Evolutionary conservation across 2,888 invertebrate genomes (phyloP).

Genomic region (Agrochola lota): DNA sequence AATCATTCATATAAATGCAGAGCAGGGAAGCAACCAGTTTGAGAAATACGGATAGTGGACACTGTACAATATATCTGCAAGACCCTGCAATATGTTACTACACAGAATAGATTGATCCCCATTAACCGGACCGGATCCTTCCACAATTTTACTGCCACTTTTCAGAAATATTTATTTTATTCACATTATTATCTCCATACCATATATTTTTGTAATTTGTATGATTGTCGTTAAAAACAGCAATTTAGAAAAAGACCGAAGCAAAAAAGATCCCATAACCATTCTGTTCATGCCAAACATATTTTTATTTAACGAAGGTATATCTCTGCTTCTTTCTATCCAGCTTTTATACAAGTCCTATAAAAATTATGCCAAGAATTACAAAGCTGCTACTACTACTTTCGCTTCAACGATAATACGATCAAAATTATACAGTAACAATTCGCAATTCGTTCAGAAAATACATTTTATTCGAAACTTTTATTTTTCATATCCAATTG

Average conservation of each 20-base stretch:
- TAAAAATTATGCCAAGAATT: conserved; percentile 32
- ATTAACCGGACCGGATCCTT: background rate
- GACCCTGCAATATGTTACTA: conserved; percentile 2
- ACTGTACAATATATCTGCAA: background rate
- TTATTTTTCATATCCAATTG: conserved; percentile 33
- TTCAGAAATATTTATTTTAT: background rate
- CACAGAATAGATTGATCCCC: conserved; percentile 1
- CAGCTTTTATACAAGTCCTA: background rate
- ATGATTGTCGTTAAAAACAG: background rate
- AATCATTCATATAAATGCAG: background rate
- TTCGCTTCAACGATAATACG: conserved; percentile 29
- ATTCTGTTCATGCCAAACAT: background rate
- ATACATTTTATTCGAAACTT: conserved; percentile 35
- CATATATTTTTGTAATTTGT: background rate
- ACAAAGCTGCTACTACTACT: conserved; percentile 18
- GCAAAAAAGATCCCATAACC: background rate
- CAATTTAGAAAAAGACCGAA: background rate
- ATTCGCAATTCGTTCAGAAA: conserved; percentile 34
- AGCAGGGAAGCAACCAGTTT: background rate
- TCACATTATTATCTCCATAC: background rate
- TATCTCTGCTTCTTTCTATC: background rate
- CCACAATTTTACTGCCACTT: background rate
- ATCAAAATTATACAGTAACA: conserved; percentile 60
- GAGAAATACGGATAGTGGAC: background rate
- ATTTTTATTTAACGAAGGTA: conserved; percentile 7